phyloP scores from a whole-genome alignment of 2,888 invertebrate genomes.

The Drosophila conformis region DNA sequence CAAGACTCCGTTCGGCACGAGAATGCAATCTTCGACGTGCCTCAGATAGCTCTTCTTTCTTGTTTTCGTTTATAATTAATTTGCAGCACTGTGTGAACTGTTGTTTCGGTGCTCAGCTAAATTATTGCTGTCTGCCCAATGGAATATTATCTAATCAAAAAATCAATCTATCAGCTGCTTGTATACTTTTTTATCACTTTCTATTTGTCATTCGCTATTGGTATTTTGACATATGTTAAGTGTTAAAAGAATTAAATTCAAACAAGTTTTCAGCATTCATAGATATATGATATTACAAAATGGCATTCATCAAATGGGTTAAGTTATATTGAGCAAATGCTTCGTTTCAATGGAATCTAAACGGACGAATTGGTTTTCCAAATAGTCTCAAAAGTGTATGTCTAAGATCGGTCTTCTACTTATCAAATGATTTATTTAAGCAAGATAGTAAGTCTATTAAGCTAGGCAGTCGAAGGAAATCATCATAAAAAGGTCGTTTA shows the following conservation, averaged over 20 bases:
- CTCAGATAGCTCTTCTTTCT: background rate
- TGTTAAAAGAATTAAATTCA: background rate
- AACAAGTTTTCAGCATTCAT: background rate
- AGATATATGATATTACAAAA: background rate
- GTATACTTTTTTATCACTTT: constrained; percentile 2
- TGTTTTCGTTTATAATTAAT: background rate
- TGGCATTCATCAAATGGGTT: background rate
- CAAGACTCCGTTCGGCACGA: background rate
- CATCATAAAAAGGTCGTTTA: constrained; percentile 2
- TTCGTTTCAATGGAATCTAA: background rate
- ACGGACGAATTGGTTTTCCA: background rate
- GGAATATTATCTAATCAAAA: background rate
- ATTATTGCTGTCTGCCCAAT: background rate
- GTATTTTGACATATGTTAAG: background rate
- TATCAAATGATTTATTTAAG: background rate
- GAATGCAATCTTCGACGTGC: background rate
- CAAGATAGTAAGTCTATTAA: background rate
- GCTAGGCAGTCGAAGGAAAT: background rate
- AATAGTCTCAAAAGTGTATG: background rate
- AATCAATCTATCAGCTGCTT: background rate
- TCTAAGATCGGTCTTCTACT: background rate
- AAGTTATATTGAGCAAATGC: background rate
- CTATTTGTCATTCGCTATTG: background rate
- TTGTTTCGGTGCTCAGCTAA: background rate
- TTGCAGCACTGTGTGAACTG: constrained; percentile 1